phyloP scores from a whole-genome alignment of 2,888 invertebrate species.

The Trissolcus brochymenae region DNA sequence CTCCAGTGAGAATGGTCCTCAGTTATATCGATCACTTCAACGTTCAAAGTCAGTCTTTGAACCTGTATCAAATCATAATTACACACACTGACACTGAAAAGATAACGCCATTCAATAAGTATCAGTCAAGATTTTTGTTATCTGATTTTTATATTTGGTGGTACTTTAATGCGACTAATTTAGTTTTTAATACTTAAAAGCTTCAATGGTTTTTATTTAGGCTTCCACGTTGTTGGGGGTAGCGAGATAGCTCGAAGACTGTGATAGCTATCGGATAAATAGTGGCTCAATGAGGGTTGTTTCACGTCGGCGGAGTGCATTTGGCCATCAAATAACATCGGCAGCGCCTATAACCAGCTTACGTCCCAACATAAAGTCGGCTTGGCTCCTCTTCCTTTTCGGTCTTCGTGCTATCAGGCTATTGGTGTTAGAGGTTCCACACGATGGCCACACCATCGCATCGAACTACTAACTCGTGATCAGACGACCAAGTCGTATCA shows the following conservation, averaged over 20 bases:
- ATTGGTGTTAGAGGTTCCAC: slow-evolving; percentile 54
- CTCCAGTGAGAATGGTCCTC: slow-evolving; percentile 53
- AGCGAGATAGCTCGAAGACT: slow-evolving; percentile 41
- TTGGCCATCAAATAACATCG: slow-evolving; percentile 77
- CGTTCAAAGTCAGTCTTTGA: slow-evolving; percentile 55
- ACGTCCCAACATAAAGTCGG: slow-evolving; percentile 75
- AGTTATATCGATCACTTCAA: slow-evolving; percentile 56
- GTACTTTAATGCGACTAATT: neutral
- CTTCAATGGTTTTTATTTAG: slow-evolving; percentile 34
- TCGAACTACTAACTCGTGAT: slow-evolving; percentile 76
- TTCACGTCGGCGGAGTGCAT: slow-evolving; percentile 73
- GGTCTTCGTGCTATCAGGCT: slow-evolving; percentile 54
- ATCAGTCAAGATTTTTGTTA: neutral
- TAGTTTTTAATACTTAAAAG: slow-evolving; percentile 19
- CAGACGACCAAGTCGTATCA: slow-evolving; percentile 73
- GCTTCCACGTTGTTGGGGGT: slow-evolving; percentile 18
- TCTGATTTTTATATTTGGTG: no score
- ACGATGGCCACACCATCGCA: slow-evolving; percentile 63
- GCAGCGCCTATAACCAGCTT: slow-evolving; percentile 76
- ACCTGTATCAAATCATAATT: slow-evolving; percentile 5
- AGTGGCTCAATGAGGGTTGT: slow-evolving; percentile 68
- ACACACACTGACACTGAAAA: no score
- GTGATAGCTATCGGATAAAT: slow-evolving; percentile 65
- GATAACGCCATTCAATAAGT: no score
- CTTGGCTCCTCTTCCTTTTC: slow-evolving; percentile 67